phyloP scores from a whole-genome alignment of 2,113 vertebrate species.

The Bufo bufo region DNA sequence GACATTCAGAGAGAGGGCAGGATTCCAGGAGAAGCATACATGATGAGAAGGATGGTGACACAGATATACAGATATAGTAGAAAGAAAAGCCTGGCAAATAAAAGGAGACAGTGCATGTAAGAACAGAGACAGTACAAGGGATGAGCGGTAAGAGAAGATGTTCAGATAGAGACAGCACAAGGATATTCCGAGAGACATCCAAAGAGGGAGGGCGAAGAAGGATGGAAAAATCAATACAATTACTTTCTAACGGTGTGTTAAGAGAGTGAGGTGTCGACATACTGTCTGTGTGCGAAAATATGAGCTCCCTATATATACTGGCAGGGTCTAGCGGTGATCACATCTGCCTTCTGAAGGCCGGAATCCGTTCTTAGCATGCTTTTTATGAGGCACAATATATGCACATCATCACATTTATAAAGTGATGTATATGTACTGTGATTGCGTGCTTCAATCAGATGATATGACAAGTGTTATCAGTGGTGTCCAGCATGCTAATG shows the following conservation, averaged over 20 bases:
- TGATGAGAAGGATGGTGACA: background rate
- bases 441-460: conserved; percentile 6
- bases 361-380: background rate
- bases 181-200: conserved; percentile 44
- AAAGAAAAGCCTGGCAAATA: background rate
- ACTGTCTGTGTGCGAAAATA: conserved; percentile 54
- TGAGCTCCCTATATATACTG: conserved; percentile 56
- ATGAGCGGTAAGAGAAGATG: background rate
- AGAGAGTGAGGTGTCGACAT: conserved; percentile 61
- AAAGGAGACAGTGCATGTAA: background rate
- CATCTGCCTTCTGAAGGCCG: background rate
- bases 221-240: conserved; percentile 62
- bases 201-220: conserved; percentile 60
- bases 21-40: background rate
- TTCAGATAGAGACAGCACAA: conserved; percentile 24
- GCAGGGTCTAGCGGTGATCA: conserved; percentile 32
- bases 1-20: background rate
- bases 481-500: conserved; percentile 36
- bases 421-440: background rate
- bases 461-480: conserved; percentile 10
- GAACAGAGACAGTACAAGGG: background rate
- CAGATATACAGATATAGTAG: conserved; percentile 2
- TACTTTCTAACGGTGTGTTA: conserved; percentile 63
- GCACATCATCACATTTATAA: background rate
- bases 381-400: conserved; percentile 11